These are phyloP conservation scores for Apis cerana DNA, from an alignment of 1,140 invertebrate species.

Conservation along the genomic window DNA sequence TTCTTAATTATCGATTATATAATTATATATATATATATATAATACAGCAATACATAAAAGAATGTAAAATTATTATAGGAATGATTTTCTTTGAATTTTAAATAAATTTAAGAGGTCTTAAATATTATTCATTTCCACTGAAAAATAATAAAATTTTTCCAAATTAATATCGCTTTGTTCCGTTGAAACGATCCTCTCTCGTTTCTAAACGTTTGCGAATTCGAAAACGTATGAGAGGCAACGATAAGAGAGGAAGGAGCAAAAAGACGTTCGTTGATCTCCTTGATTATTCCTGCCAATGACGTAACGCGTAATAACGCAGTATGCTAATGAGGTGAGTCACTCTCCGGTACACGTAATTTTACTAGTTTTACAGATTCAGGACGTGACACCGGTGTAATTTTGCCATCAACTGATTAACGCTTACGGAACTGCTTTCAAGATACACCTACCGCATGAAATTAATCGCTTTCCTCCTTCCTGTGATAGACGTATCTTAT, in stretches of 20 bases:
- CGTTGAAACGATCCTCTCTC: too few relatives aligned
- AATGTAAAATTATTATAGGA: too few relatives aligned
- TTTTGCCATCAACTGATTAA: slow-evolving; percentile 43
- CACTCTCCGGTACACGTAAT: slow-evolving; percentile 36
- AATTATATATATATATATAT: neutral
- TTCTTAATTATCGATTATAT: neutral
- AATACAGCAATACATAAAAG: too few relatives aligned
- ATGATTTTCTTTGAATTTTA: too few relatives aligned
- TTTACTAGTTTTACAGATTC: slow-evolving; percentile 30
- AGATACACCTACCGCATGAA: slow-evolving; percentile 1
- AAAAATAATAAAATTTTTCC: too few relatives aligned
- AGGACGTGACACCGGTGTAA: slow-evolving; percentile 29
- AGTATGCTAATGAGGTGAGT: slow-evolving; percentile 38
- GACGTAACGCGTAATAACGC: slow-evolving; percentile 35
- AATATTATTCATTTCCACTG: too few relatives aligned
- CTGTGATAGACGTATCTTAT: neutral
- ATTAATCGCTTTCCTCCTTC: slow-evolving; percentile 25
- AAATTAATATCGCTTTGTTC: too few relatives aligned
- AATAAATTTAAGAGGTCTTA: too few relatives aligned
- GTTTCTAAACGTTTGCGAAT: too few relatives aligned
- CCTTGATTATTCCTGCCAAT: slow-evolving; percentile 13
- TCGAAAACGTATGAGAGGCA: neutral
- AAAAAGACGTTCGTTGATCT: slow-evolving; percentile 7
- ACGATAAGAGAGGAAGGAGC: neutral
- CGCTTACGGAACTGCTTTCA: slow-evolving; percentile 8